phyloP scores from a whole-genome alignment of 2,113 vertebrate genomes.

The Eptesicus fuscus region DNA sequence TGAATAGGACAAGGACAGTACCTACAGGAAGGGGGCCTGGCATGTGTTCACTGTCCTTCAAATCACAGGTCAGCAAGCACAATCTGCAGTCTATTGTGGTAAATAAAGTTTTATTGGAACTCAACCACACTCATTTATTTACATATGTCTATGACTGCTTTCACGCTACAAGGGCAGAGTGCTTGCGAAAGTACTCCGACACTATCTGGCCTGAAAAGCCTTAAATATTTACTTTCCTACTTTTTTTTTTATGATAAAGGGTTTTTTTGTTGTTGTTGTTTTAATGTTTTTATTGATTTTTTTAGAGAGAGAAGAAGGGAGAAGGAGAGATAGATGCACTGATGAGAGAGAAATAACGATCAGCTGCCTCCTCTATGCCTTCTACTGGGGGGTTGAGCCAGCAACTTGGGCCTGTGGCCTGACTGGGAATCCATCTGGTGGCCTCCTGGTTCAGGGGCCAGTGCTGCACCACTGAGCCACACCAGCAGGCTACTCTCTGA shows the following conservation, averaged over 20 bases:
- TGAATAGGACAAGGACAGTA: neutral
- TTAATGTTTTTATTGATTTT: too few relatives aligned
- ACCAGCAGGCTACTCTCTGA: neutral
- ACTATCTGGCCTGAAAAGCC: neutral
- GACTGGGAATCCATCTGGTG: too few relatives aligned
- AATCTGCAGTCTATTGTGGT: neutral
- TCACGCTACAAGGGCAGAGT: neutral
- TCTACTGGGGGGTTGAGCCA: too few relatives aligned
- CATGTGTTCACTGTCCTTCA: neutral
- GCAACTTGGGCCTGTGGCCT: too few relatives aligned
- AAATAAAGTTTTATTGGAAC: slow-evolving; percentile 38
- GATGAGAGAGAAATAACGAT: too few relatives aligned
- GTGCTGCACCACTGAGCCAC: too few relatives aligned
- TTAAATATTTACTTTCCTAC: neutral
- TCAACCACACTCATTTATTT: neutral
- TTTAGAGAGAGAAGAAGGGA: too few relatives aligned
- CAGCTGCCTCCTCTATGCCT: too few relatives aligned
- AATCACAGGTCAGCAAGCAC: neutral
- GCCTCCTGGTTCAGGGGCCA: too few relatives aligned
- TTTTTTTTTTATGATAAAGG: too few relatives aligned
- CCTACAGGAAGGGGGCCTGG: neutral
- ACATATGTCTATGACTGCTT: neutral
- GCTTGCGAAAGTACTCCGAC: neutral
- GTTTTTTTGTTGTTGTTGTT: too few relatives aligned
- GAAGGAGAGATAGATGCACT: too few relatives aligned